Evolutionary conservation across 2,797 vertebrate genomes (phyloP), one percentile per base, ranked within the genome.

Genomic region (Lithobates sylvaticus): DNA sequence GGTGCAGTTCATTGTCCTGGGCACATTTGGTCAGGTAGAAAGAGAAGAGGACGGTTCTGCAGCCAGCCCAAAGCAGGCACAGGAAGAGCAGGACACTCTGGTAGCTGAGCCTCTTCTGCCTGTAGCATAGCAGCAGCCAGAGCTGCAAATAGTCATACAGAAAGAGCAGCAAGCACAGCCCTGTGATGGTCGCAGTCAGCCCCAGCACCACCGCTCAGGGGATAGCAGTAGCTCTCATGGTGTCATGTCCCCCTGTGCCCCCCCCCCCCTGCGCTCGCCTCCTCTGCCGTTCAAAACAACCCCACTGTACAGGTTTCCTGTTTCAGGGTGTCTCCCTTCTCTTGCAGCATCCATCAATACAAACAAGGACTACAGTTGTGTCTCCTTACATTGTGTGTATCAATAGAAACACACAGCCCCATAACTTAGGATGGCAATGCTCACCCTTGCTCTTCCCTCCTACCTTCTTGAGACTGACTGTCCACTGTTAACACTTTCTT

Each of bases 71-170:
- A 85, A 97, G 95, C 90, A 99, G 89, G 79, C 97, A 97, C 89
- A 98, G 94, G 88, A 97, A 98, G 90, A 99, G 92, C 91, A 97
- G 96, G 84, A 97, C 96, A 84, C 95, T 97, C 95, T 97, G 97
- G 95, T 95, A 97, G 93, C 97, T 97, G 89, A 98, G 92, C 86
- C 97, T 95, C 91, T 96, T 96, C 94, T 97, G 95, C 81, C 95
- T 95, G 89, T 96, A 96, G 91, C 94, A 95, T 90, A 99, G 90
- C 72, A 98, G 95, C 89, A 98, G 96, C 97, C 97, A 99, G 88
- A 99, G 98, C 95, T 99, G 98, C 93, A 96, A 93, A 95, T 98
- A 99, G 42, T 97, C 96, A 92, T 96, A 97, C 88, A 95, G 92
- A 93, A 99, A 99, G 90, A 99, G 93, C 83, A 95, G 91, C 23